Conservation (phyloP, 2,113 vertebrate species). For the Ranitomeya imitator region DNA sequence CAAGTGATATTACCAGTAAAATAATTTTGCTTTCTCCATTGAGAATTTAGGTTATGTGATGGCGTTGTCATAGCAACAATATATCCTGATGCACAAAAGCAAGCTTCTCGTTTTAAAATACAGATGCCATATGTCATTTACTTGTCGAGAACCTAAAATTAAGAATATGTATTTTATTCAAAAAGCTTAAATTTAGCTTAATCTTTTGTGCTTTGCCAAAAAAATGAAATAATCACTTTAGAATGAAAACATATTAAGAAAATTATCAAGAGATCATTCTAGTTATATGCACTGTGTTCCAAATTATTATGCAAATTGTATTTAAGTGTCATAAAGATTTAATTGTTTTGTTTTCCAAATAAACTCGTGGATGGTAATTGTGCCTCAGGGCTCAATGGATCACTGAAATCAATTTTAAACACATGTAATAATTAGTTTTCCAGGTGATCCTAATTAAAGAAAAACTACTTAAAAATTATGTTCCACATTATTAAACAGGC, state of each 20-base stretch:
- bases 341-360: too few relatives aligned
- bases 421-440: too few relatives aligned
- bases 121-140: conserved; percentile 13
- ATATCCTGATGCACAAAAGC: not conserved
- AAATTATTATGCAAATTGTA: too few relatives aligned
- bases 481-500: too few relatives aligned
- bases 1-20: not conserved
- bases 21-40: not conserved
- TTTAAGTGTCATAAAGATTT: too few relatives aligned
- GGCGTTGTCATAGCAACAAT: conserved; percentile 14
- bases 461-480: too few relatives aligned
- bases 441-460: too few relatives aligned
- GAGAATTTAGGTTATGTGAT: not conserved
- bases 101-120: not conserved
- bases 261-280: not conserved
- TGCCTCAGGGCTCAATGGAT: too few relatives aligned
- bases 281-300: not conserved
- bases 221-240: not conserved
- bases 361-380: too few relatives aligned
- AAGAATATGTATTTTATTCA: not conserved
- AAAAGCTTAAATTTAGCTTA: not conserved
- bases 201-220: not conserved
- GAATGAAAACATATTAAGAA: not conserved
- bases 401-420: too few relatives aligned
- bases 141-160: not conserved